Evolutionary conservation across 2,888 invertebrate species (phyloP).

Genomic region (Pediacus dermestoides): DNA sequence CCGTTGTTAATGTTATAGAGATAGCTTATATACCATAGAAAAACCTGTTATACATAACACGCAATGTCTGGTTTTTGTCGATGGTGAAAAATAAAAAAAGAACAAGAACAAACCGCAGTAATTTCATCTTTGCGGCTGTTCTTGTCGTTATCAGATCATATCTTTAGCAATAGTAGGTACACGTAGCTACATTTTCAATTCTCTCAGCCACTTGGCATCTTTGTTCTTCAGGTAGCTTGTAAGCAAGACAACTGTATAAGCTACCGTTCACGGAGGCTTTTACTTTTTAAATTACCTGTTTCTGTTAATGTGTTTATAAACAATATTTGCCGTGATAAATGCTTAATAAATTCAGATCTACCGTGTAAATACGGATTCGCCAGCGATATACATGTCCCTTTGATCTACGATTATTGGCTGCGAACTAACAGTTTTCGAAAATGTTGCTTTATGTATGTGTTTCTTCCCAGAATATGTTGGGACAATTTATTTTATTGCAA

Average conservation of each 20-base stretch:
- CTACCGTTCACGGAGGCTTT: conserved; percentile 15
- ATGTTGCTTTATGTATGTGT: too few relatives aligned
- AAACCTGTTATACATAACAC: conserved; percentile 37
- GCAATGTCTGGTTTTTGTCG: conserved; percentile 35
- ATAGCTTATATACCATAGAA: conserved; percentile 27
- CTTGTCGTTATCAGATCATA: conserved; percentile 34
- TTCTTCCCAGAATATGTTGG: too few relatives aligned
- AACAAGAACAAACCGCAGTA: conserved; percentile 31
- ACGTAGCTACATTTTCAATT: conserved; percentile 15
- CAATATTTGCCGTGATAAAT: conserved; percentile 32
- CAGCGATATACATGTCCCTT: conserved; percentile 23
- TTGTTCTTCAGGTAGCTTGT: conserved; percentile 11
- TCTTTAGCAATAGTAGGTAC: conserved; percentile 20
- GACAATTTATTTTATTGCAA: too few relatives aligned
- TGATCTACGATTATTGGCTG: conserved; percentile 24
- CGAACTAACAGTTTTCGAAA: too few relatives aligned
- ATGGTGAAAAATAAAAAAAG: conserved; percentile 9
- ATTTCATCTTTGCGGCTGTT: conserved; percentile 35
- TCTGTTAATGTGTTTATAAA: conserved; percentile 30
- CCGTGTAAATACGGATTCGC: conserved; percentile 24
- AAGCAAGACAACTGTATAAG: conserved; percentile 11
- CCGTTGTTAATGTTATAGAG: conserved; percentile 25
- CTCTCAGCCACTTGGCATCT: conserved; percentile 1
- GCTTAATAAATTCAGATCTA: conserved; percentile 29
- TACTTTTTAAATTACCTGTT: conserved; percentile 20